Conservation (phyloP, 2,797 vertebrate species). For the Oreochromis mossambicus region DNA sequence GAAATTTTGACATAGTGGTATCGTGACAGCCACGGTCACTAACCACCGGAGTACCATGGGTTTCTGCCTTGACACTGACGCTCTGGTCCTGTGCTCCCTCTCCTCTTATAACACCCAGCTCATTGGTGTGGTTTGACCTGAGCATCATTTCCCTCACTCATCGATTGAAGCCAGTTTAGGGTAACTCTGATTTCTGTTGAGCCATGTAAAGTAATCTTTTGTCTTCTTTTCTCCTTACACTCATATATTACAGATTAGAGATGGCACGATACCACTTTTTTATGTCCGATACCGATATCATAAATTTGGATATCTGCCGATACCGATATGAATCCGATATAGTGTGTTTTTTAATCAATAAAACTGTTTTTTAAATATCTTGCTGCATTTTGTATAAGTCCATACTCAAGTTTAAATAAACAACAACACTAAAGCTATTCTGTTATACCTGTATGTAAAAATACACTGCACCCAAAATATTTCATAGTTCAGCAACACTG, state of each 20-base stretch:
- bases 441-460: too few species aligned
- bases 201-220: background rate
- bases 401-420: too few species aligned
- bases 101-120: background rate
- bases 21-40: background rate
- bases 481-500: too few species aligned
- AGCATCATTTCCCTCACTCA: background rate
- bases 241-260: background rate
- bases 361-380: too few species aligned
- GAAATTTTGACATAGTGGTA: background rate
- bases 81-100: background rate
- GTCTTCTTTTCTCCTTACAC: background rate
- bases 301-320: too few species aligned
- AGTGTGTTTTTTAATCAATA: too few species aligned
- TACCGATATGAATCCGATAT: too few species aligned
- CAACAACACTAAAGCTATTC: too few species aligned
- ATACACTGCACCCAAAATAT: too few species aligned
- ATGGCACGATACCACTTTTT: too few species aligned
- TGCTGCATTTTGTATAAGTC: too few species aligned
- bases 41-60: background rate
- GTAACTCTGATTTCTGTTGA: conserved; percentile 6
- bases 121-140: conserved; percentile 21
- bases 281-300: too few species aligned
- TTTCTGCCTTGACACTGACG: background rate
- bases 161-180: background rate